Evolutionary conservation across 2,797 vertebrate genomes (phyloP), one percentile per base, ranked within the genome.

Genomic region (Takifugu rubripes): DNA sequence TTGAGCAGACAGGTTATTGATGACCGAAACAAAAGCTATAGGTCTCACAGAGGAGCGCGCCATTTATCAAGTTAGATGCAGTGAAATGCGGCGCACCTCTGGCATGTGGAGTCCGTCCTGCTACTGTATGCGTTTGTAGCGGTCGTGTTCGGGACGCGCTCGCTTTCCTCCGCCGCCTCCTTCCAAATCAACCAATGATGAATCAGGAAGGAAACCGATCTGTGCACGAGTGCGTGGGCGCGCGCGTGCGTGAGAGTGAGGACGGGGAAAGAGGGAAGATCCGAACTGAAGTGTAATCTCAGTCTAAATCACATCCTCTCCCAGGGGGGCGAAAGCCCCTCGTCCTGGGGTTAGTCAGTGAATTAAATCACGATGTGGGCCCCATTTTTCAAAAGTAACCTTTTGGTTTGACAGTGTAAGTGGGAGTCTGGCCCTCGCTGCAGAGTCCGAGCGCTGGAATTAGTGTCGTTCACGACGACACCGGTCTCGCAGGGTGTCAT

Each of bases 341-440:
- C 78, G 76, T 86, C 84, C 73, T 66, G 61, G 66, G 84, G 84
- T 84, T 81, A 87, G 78, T 83, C 84, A 87, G 84, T 88, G 84
- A 88, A 90, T 89, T 87, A 86, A 88, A 89, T 86, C 84, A 79
- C 52, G 31, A 72, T 49, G 68, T 81, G 65, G 79, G 79, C 60
- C 84, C 83, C 84, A 88, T 88, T 88, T 84, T 86, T 88, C 87
- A 89, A 84, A 84, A 85, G 80, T 86, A 88, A 88, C 88, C 84
- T 90, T 88, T 89, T 68, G 61, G 52, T n/a, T 84, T 89, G 88
- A 89, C 88, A 90, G 87, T 78, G 75, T 83, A 85, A 89, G 84
- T 88, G 84, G 79, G 78, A 87, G 82, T 81, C 72, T 49, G 77
- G 65, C 78, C 81, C 74, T 77, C 45, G 57, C 63, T 12, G 29